phyloP scores from a whole-genome alignment of 2,888 invertebrate genomes.

The Anaspis maculata region DNA sequence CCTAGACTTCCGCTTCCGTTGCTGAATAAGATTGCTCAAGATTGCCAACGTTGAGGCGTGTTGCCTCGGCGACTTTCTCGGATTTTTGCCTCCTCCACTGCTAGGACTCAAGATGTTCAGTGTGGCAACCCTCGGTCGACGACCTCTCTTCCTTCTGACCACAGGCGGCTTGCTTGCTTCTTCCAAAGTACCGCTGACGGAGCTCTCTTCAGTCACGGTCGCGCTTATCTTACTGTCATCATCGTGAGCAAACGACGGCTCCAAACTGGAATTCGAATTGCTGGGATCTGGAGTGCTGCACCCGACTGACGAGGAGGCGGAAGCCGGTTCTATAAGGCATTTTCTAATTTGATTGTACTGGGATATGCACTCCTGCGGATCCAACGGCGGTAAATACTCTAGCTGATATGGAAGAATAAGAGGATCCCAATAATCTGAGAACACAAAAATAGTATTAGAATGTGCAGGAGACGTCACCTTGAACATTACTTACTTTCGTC shows the following conservation, averaged over 20 bases:
- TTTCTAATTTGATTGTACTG: constrained; percentile 43
- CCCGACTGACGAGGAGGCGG: constrained; percentile 30
- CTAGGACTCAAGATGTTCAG: constrained; percentile 11
- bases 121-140: constrained; percentile 1
- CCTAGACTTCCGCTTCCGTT: constrained; percentile 42
- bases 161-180: constrained; percentile 18
- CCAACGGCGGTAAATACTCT: constrained; percentile 53
- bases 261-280: constrained; percentile 17
- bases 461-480: no score
- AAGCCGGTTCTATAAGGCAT: constrained; percentile 33
- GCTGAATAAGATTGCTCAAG: constrained; percentile 57
- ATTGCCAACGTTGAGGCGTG: constrained; percentile 83
- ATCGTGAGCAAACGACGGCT: constrained; percentile 23
- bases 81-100: constrained; percentile 47
- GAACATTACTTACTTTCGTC: constrained; percentile 41
- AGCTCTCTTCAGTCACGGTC: constrained; percentile 14
- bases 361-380: constrained; percentile 46
- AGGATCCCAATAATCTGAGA: constrained; percentile 52
- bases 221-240: constrained; percentile 32
- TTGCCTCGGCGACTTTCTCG: constrained; percentile 78
- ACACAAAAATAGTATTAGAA: constrained; percentile 7
- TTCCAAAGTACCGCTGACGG: constrained; percentile 16
- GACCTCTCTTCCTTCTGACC: constrained; percentile 27
- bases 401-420: constrained; percentile 71
- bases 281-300: constrained; percentile 28